Evolutionary conservation across 2,888 invertebrate genomes (phyloP).

Genomic region (Pristionchus fissidentatus): DNA sequence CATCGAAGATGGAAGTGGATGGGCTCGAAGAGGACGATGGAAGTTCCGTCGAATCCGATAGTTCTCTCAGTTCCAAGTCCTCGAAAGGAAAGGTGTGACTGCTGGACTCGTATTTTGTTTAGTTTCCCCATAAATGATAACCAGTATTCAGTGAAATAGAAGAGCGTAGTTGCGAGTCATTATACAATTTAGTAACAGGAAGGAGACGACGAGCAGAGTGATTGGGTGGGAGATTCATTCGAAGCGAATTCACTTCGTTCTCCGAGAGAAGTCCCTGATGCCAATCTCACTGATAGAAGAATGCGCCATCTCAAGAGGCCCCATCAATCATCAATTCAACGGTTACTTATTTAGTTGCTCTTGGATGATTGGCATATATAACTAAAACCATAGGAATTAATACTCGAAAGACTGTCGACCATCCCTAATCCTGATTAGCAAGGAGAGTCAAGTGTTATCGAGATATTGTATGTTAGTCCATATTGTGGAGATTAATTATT

Average conservation of each 20-base stretch:
- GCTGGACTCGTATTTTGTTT: background rate
- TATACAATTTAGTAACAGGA: slow-evolving; percentile 46
- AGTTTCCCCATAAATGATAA: background rate
- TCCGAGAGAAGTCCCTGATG: slow-evolving; percentile 3
- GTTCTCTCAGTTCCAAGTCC: background rate
- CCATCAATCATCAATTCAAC: slow-evolving; percentile 39
- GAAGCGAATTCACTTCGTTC: background rate
- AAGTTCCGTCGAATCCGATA: slow-evolving; percentile 28
- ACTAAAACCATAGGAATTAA: no score
- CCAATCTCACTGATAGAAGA: background rate
- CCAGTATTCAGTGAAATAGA: no score
- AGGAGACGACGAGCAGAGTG: slow-evolving; percentile 72
- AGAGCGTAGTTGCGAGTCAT: background rate
- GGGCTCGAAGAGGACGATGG: background rate
- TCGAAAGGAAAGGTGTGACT: slow-evolving; percentile 26
- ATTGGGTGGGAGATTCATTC: slow-evolving; percentile 66
- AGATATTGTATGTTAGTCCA: no score
- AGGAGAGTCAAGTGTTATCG: no score
- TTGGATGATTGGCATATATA: background rate
- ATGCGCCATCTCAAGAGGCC: slow-evolving; percentile 33
- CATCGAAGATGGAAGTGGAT: slow-evolving; percentile 11
- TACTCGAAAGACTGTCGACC: no score
- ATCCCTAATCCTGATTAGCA: no score
- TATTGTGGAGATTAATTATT: no score
- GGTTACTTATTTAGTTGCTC: background rate